Conservation (phyloP, 2,113 vertebrate genomes). For the Lamprotornis superbus region DNA sequence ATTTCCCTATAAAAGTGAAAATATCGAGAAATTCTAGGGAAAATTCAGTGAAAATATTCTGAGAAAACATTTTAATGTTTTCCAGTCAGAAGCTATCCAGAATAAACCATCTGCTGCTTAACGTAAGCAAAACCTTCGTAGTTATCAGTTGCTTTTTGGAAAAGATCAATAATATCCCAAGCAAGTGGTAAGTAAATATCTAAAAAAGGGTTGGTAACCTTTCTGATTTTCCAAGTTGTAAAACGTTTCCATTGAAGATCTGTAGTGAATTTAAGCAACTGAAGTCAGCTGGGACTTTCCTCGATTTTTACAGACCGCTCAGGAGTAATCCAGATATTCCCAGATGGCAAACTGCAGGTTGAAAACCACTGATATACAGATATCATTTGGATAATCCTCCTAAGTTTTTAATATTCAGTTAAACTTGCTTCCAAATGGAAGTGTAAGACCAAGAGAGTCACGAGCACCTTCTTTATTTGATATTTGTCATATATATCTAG, state of each 20-base stretch:
- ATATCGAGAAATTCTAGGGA: background rate
- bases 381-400: conserved; percentile 3
- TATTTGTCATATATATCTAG: background rate
- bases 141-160: conserved; percentile 15
- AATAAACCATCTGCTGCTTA: conserved; percentile 45
- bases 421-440: background rate
- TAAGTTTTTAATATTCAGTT: conserved; percentile 13
- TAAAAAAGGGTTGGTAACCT: conserved; percentile 14
- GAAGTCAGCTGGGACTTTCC: background rate
- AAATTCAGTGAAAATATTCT: background rate
- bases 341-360: conserved; percentile 4
- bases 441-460: background rate
- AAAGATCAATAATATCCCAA: conserved; percentile 30
- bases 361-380: background rate
- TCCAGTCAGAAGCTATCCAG: background rate
- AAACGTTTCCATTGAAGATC: background rate
- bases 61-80: background rate
- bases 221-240: conserved; percentile 1
- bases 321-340: conserved; percentile 9
- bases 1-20: background rate
- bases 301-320: background rate
- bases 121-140: background rate
- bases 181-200: background rate
- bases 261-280: background rate
- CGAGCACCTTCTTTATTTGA: background rate